A percentile compares a stretch with the other conserved stretches of the same genome.
These are phyloP conservation scores for Pithys albifrons DNA, from an alignment of 2,113 vertebrate species.

Conservation along the genomic window DNA sequence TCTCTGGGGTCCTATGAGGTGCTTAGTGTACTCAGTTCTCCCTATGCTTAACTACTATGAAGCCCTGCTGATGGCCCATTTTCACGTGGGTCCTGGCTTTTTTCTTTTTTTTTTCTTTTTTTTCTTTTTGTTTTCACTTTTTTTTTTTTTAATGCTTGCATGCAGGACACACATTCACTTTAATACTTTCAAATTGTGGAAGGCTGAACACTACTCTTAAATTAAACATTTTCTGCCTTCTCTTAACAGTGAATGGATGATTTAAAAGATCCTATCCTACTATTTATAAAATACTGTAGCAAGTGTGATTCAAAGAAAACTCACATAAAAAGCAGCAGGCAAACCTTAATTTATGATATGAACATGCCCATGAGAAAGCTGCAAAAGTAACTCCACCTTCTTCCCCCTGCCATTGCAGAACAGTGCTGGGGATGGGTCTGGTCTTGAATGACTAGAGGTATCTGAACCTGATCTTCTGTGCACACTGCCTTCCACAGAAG, in stretches of 20 bases:
- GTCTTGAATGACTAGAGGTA: background rate
- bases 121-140: background rate
- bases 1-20: slow-evolving; percentile 47
- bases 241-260: background rate
- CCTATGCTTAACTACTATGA: background rate
- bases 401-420: background rate
- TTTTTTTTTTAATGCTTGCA: background rate
- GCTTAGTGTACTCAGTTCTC: slow-evolving; percentile 28
- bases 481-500: background rate
- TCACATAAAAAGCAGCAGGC: background rate
- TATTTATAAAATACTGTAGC: background rate
- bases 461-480: background rate
- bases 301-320: background rate
- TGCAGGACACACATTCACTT: background rate
- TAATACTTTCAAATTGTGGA: background rate
- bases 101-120: background rate
- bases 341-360: background rate
- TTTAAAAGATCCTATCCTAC: background rate
- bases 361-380: background rate
- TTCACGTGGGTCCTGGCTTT: background rate
- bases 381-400: background rate
- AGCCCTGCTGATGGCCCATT: background rate
- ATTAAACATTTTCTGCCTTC: background rate
- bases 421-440: background rate
- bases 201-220: background rate